These are phyloP conservation scores for Leuciscus idus DNA, from an alignment of 2,113 vertebrate species.

Conservation along the genomic window DNA sequence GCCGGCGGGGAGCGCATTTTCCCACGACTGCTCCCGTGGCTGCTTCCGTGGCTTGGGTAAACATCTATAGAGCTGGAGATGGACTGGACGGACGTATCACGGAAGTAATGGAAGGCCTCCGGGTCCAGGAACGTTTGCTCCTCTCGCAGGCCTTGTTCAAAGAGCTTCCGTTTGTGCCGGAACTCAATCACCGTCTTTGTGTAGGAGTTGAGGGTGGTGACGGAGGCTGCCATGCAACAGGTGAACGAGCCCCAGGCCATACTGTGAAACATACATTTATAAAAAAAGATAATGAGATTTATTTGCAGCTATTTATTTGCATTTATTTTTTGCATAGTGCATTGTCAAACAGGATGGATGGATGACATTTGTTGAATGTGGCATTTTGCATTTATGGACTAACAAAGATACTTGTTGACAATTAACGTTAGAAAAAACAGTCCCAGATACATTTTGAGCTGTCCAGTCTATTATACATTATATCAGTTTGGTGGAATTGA, in stretches of 20 bases:
- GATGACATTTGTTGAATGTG: not conserved
- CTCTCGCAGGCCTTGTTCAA: slow-evolving; percentile 91
- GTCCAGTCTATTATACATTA: not conserved
- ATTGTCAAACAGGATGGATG: not conserved
- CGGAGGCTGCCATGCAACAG: slow-evolving; percentile 98
- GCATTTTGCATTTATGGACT: too few relatives aligned
- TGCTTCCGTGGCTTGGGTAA: slow-evolving; percentile 63
- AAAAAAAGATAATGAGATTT: slow-evolving; percentile 4
- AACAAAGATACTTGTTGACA: slow-evolving; percentile 47
- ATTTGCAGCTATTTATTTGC: not conserved
- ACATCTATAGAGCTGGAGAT: slow-evolving; percentile 74
- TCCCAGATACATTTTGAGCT: not conserved
- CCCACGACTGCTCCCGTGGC: slow-evolving; percentile 50
- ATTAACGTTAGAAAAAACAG: not conserved
- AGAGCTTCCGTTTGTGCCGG: slow-evolving; percentile 93
- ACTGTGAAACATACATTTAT: slow-evolving; percentile 71
- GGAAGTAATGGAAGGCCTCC: slow-evolving; percentile 92
- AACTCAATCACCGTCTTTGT: slow-evolving; percentile 99
- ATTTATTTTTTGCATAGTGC: not conserved
- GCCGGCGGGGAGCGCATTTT: slow-evolving; percentile 58
- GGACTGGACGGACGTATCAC: slow-evolving; percentile 85
- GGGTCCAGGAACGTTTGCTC: slow-evolving; percentile 91
- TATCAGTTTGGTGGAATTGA: not conserved
- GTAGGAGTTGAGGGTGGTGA: slow-evolving; percentile 98
- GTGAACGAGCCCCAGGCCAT: slow-evolving; percentile 98